Percentiles rank a stretch among this genome's conserved stretches.
phyloP scores from a whole-genome alignment of 2,113 vertebrate genomes.

The Myotis davidii region DNA sequence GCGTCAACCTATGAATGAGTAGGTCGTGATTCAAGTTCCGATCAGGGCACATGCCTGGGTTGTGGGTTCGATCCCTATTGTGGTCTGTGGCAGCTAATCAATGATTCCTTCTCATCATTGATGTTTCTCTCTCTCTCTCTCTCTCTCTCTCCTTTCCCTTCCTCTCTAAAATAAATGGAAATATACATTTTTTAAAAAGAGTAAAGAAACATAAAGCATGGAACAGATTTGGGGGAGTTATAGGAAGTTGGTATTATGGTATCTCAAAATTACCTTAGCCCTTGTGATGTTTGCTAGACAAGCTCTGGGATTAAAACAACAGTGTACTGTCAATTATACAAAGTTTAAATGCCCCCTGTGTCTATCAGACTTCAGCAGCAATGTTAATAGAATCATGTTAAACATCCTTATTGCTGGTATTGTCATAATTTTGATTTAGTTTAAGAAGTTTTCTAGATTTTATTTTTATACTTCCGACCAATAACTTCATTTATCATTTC shows the following conservation, averaged over 20 bases:
- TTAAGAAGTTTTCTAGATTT: constrained; percentile 53
- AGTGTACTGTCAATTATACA: constrained; percentile 47
- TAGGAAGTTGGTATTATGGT: constrained; percentile 18
- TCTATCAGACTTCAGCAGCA: neutral
- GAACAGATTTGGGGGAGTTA: neutral
- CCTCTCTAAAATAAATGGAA: too few relatives aligned
- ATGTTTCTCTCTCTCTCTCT: too few relatives aligned
- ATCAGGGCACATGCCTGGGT: too few relatives aligned
- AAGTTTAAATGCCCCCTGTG: constrained; percentile 20
- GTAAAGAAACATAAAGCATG: neutral
- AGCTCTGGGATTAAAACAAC: constrained; percentile 47
- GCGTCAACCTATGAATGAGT: too few relatives aligned
- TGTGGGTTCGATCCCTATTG: too few relatives aligned
- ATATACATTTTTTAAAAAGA: too few relatives aligned
- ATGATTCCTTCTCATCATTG: too few relatives aligned
- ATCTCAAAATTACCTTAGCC: constrained; percentile 67
- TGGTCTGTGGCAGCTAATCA: too few relatives aligned
- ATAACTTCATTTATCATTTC: neutral
- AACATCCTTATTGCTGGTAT: constrained; percentile 37
- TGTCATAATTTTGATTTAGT: constrained; percentile 64
- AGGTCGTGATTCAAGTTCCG: too few relatives aligned
- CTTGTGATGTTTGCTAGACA: constrained; percentile 55
- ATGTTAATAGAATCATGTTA: constrained; percentile 45
- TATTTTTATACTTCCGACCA: constrained; percentile 35
- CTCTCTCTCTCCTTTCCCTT: too few relatives aligned